Conservation (phyloP, 2,797 vertebrate genomes). For the Novumbra hubbsi region DNA sequence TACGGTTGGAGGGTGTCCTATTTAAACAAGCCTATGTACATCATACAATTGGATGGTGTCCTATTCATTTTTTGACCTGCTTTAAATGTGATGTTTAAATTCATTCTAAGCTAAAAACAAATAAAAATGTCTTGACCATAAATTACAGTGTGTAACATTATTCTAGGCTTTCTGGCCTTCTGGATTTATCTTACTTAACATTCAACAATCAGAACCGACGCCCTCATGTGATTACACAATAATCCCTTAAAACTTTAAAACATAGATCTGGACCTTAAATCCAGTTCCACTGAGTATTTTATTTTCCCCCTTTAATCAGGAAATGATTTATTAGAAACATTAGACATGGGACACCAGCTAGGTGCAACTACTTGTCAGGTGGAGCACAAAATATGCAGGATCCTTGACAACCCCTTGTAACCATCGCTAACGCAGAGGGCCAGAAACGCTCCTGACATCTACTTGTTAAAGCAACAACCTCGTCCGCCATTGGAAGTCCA, state of each 20-base stretch:
- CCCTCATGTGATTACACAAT: not conserved
- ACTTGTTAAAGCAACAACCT: conserved; percentile 39
- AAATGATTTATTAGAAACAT: no score
- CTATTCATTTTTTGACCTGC: no score
- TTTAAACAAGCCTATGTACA: no score
- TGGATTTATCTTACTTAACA: not conserved
- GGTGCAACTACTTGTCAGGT: no score
- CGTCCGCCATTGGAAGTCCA: conserved; percentile 37
- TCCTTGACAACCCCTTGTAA: conserved; percentile 9
- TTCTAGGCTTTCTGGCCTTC: not conserved
- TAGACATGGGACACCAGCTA: no score
- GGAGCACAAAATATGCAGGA: conserved; percentile 5
- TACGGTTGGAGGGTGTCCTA: no score
- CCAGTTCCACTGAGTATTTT: no score
- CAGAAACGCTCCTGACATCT: conserved; percentile 20
- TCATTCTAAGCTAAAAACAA: no score
- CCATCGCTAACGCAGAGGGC: not conserved
- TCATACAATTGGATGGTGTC: no score
- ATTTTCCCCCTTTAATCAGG: no score
- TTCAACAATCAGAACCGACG: not conserved
- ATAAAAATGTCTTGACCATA: not conserved
- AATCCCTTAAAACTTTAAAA: not conserved
- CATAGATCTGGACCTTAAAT: no score
- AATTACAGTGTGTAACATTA: not conserved
- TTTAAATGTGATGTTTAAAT: no score